Percentiles rank a stretch among this genome's conserved stretches.
Evolutionary conservation across 2,888 invertebrate genomes (phyloP).

Genomic region (Cheilosia variabilis): DNA sequence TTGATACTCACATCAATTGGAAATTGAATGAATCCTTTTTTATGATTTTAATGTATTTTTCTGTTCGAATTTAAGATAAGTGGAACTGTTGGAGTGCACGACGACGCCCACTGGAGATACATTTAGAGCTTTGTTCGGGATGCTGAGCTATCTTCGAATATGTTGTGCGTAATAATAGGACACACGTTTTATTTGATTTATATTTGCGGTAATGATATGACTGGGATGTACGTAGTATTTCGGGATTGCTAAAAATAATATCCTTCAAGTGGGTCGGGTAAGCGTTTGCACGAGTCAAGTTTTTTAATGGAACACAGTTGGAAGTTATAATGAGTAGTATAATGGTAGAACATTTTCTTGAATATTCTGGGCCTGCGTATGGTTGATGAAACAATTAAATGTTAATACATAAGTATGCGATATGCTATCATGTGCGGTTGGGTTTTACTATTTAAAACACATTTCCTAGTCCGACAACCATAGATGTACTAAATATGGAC

Average conservation of each 20-base stretch:
- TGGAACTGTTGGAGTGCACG: constrained; percentile 67
- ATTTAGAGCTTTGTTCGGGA: constrained; percentile 43
- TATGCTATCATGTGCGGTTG: too few species aligned
- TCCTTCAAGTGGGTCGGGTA: constrained; percentile 13
- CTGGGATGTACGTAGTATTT: neutral
- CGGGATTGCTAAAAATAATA: constrained; percentile 46
- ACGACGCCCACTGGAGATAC: constrained; percentile 71
- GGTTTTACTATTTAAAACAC: too few species aligned
- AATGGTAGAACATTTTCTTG: neutral
- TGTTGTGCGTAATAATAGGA: constrained; percentile 61
- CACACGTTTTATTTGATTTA: constrained; percentile 57
- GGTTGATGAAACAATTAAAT: neutral
- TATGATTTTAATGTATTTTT: constrained; percentile 32
- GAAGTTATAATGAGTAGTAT: constrained; percentile 50
- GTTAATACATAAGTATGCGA: too few species aligned
- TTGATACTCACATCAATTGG: constrained; percentile 61
- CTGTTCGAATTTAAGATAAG: constrained; percentile 53
- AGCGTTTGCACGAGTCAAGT: constrained; percentile 45
- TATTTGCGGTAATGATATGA: constrained; percentile 55
- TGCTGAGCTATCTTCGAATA: constrained; percentile 54
- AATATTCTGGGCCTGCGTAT: neutral
- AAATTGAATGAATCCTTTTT: constrained; percentile 62
- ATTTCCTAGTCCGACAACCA: too few species aligned
- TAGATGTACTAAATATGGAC: too few species aligned
- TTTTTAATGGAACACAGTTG: constrained; percentile 55